These are phyloP conservation scores for Ectemnius cavifrons DNA, from an alignment of 2,888 invertebrate genomes.

Conservation along the genomic window DNA sequence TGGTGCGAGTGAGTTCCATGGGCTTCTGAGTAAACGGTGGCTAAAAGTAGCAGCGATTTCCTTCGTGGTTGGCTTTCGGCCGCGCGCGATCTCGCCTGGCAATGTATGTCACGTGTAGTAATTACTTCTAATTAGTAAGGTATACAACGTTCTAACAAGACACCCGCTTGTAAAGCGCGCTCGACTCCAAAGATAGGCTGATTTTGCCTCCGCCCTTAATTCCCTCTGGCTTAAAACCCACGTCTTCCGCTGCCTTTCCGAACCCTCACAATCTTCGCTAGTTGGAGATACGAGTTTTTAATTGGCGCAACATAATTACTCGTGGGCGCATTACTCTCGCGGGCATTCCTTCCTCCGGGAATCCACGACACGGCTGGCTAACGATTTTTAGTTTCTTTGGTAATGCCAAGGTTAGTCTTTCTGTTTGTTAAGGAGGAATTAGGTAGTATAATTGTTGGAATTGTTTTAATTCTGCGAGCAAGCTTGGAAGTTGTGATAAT, in stretches of 20 bases:
- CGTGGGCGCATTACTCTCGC: constrained; percentile 11
- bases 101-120: constrained; percentile 48
- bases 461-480: too few species aligned
- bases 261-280: not conserved
- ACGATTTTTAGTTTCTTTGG: too few species aligned
- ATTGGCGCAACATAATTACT: constrained; percentile 38
- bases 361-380: too few species aligned
- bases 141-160: constrained; percentile 51
- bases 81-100: constrained; percentile 28
- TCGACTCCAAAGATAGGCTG: too few species aligned
- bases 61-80: constrained; percentile 1
- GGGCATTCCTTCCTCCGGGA: not conserved
- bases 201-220: too few species aligned
- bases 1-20: too few species aligned
- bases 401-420: too few species aligned
- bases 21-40: not conserved
- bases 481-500: too few species aligned
- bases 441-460: too few species aligned
- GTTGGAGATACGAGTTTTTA: constrained; percentile 31
- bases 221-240: too few species aligned
- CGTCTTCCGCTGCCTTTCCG: constrained; percentile 1
- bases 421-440: too few species aligned
- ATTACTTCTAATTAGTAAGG: constrained; percentile 54
- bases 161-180: constrained; percentile 34
- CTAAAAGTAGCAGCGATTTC: constrained; percentile 11